Percentiles rank a stretch among this genome's conserved stretches.
Conservation (phyloP, 2,113 vertebrate genomes). For the Osmerus eperlanus region DNA sequence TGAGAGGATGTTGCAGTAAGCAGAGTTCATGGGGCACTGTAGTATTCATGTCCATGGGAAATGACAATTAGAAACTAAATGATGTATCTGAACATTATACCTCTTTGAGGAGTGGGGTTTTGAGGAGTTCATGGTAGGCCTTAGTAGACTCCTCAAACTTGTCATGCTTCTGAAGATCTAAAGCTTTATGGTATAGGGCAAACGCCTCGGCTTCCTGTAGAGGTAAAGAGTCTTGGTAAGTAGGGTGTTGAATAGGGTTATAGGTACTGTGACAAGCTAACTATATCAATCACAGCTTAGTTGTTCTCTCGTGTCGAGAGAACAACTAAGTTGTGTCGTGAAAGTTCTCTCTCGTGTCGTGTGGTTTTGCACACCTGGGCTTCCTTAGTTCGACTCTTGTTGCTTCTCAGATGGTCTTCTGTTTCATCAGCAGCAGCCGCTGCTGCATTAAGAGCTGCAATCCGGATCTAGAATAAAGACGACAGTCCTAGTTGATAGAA, state of each 20-base stretch:
- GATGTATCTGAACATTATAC: constrained; percentile 55
- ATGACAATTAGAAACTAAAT: not conserved
- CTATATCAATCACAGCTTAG: too few relatives aligned
- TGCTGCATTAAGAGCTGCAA: constrained; percentile 92
- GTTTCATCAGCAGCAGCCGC: constrained; percentile 85
- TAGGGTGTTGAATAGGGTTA: too few relatives aligned
- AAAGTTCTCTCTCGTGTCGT: too few relatives aligned
- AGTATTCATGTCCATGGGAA: not conserved
- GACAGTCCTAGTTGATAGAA: not conserved
- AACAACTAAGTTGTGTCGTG: too few relatives aligned
- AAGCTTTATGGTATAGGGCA: constrained; percentile 93
- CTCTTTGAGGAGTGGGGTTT: constrained; percentile 91
- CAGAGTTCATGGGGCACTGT: not conserved
- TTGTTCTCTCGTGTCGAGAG: too few relatives aligned
- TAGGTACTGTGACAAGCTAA: too few relatives aligned
- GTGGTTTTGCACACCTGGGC: constrained; percentile 77
- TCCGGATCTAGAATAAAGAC: constrained; percentile 81
- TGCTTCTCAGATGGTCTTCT: constrained; percentile 83
- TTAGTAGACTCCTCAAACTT: constrained; percentile 91
- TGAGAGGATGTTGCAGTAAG: not conserved
- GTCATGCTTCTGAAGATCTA: constrained; percentile 98
- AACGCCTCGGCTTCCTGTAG: constrained; percentile 94
- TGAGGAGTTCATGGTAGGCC: constrained; percentile 93
- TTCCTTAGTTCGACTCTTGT: constrained; percentile 93
- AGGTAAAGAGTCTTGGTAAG: not conserved